Base-by-base conservation (phyloP, 2,113 vertebrate species). In the Sorex fumeus region DNA sequence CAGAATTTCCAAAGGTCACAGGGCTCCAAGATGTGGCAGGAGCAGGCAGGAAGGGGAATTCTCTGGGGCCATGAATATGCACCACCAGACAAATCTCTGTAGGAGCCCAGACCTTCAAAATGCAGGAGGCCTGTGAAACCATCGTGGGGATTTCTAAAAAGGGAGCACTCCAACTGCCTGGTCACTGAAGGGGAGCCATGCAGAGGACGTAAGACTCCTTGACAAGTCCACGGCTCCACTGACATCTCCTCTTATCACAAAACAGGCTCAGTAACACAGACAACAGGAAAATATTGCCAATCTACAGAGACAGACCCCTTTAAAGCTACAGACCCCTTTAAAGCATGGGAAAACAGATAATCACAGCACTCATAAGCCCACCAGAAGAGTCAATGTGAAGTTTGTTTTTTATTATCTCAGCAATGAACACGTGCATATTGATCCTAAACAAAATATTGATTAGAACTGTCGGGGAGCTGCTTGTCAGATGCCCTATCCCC, bases 361-460 rank as follows among this genome's bases (percentile, higher is more conserved):
- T 89, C 64, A 67, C 57, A 19, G 18, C n/a, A 53, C 71, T 95
- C 57, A 86, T 10, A 34, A 95, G 84, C 70, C 66, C 57, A 50
- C 2, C 57, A 45, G 47, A 82, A 66, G 45, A 32, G 71, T 87
- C 64, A 13, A 45, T 13, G 1, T 66, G 25, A 96, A 86, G 62
- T 83, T 75, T 94, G 62, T 83, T 71, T 94, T 95, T 88, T 62
- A 92, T 83, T 90, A 95, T n/a, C 71, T 93, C 88, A 95, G 91
- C 67, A 93, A 96, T 92, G n/a, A 88, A 93, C 40, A 36, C 30
- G 4, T 21, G 69, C n/a, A 60, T 36, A 92, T 23, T 81, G 71
- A 84, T 87, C n/a, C 32, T 27, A 4, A 91, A 71, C 25, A 43
- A 96, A 95, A 53, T 75, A 95, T 43, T 74, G 64, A 91, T 60